Evolutionary conservation across 2,888 invertebrate genomes (phyloP), one percentile per base, ranked within the genome.

Genomic region (Lottia gigantea): DNA sequence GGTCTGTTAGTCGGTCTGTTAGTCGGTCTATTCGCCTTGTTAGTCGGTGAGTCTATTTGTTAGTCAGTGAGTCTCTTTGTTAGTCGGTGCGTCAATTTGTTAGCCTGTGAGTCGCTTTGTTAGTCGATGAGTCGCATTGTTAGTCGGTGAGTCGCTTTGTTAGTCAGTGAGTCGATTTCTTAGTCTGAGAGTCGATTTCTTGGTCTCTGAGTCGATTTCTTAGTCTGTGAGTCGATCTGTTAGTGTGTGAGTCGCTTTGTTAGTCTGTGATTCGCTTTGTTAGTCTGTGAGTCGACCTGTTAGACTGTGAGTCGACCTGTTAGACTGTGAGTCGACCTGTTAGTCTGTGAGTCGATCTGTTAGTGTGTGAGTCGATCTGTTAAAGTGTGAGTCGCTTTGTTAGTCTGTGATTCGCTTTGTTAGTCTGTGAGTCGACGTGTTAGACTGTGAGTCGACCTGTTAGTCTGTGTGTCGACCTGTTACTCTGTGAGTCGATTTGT

Each of bases 321-420:
- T n/a, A n/a, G n/a, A n/a, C n/a, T n/a, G n/a, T n/a, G n/a, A n/a
- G n/a, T n/a, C n/a, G n/a, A n/a, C n/a, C n/a, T n/a, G n/a, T n/a
- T n/a, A n/a, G n/a, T n/a, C n/a, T n/a, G n/a, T n/a, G 55, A 6
- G 55, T 55, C 4, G 31, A 31, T 31, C 31, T 64, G 64, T 64
- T 25, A 40, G 26, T 64, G 31, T 2, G 31, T 40, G 64, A 40
- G n/a, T n/a, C n/a, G n/a, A n/a, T n/a, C n/a, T n/a, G n/a, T n/a
- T n/a, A n/a, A n/a, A n/a, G n/a, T n/a, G n/a, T n/a, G n/a, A n/a
- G n/a, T n/a, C n/a, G n/a, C n/a, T n/a, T n/a, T n/a, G 64, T 40
- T 31, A 40, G 31, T 64, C 40, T 64, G 64, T 64, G 64, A 26
- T 25, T 64, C 40, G n/a, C n/a, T 64, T 25, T 26, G 64, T 8